Base-by-base conservation (phyloP, 2,888 invertebrate species). In the Cyrtodaria siliqua region DNA sequence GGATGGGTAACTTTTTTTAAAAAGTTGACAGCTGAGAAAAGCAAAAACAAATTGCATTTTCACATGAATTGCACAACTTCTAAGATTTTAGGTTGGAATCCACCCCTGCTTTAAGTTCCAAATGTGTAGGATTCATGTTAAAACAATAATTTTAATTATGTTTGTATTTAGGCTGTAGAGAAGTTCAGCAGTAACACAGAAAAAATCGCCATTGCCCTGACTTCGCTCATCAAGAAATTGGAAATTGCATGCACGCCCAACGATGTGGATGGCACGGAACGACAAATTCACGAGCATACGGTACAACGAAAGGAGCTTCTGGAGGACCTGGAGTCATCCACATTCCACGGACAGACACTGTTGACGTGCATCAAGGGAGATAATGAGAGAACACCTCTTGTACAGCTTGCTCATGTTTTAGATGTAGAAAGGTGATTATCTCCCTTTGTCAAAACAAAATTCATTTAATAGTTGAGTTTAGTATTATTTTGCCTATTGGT, bases 211-310 rank as follows among this genome's bases (percentile, higher is more conserved):
- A 95, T 95, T 81, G 96, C 96, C 85, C 94, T 99, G 89, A 97
- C 97, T 91, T 95, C 96, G 81, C 97, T 98, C 91, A 98, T 97
- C 88, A 96, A 96, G 91, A 95, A 96, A 86, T 96, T 98, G 86
- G 96, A 97, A 85, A 98, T 98, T 94, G 96, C 94, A 14, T 98
- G 98, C 94, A 96, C 98, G 94, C 98, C 98, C 18, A 98, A 98
- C 93, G 97, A 98, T 92, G 97, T 97, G 33, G 95, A 96, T 90
- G 96, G 97, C 86, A 98, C 98, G 81, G 96, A 97, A 93, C 95
- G 96, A 89, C 94, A 98, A 87, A 95, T 99, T 87, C 95, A 96
- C 92, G 95, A 96, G 91, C 98, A 90, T 74, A 76, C 86, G 56
- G 68, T 82, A 52, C 90, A 89, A 66, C 73, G 88, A 57, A 86